Conservation (phyloP, 2,113 vertebrate genomes). For the Terrapene triunguis region DNA sequence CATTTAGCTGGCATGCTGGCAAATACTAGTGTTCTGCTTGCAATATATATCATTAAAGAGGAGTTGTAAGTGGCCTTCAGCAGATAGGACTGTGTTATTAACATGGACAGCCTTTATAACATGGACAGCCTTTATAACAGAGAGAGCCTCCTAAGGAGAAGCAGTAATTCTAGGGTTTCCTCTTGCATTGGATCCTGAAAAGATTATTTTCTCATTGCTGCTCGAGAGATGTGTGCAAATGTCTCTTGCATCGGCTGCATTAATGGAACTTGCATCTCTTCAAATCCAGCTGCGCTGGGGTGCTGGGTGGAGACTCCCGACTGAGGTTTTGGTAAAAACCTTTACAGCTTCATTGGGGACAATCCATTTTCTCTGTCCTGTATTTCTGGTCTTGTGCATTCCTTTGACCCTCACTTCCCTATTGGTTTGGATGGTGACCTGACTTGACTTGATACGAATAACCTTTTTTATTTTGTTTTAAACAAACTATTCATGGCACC, state of each 20-base stretch:
- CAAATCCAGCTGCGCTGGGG: background rate
- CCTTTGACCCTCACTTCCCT: background rate
- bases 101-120: rapidly evolving
- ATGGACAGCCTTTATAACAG: background rate
- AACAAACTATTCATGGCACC: background rate
- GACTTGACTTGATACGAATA: background rate
- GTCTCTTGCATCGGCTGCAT: slow-evolving; percentile 5
- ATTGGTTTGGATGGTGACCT: background rate
- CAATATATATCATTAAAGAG: background rate
- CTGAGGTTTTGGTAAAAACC: background rate
- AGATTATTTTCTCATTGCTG: slow-evolving; percentile 50
- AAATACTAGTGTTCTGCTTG: background rate
- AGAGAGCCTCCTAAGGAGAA: background rate
- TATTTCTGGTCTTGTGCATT: background rate
- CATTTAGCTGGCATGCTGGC: background rate
- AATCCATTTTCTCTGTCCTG: background rate
- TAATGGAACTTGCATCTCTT: background rate
- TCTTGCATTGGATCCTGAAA: slow-evolving; percentile 12
- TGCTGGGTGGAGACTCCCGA: background rate
- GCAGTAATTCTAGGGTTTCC: slow-evolving; percentile 62
- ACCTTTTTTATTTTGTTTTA: background rate
- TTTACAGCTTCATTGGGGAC: background rate
- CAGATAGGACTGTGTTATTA: slow-evolving; percentile 5
- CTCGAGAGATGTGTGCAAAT: background rate
- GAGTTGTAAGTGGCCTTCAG: background rate